A percentile compares a stretch with the other conserved stretches of the same genome.
phyloP scores from a whole-genome alignment of 2,888 invertebrate genomes.

The Alsophila aescularia region DNA sequence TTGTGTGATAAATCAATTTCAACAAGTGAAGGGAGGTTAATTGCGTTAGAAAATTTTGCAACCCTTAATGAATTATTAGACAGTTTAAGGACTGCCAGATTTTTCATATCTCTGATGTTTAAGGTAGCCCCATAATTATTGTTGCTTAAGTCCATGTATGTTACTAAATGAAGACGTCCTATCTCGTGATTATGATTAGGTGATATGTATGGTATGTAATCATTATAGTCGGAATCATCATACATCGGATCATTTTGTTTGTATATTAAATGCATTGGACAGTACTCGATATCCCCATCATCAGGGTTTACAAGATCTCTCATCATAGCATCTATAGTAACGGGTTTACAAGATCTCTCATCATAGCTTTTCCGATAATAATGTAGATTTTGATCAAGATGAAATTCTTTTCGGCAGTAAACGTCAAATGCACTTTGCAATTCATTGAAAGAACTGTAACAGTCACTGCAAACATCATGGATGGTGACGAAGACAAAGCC shows the following conservation, averaged over 20 bases:
- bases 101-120: conserved; percentile 41
- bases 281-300: neutral
- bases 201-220: no score
- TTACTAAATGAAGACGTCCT: neutral
- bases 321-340: no score
- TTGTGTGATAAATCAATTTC: conserved; percentile 63
- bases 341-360: no score
- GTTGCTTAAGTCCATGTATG: conserved; percentile 48
- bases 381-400: neutral
- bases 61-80: conserved; percentile 49
- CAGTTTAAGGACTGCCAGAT: conserved; percentile 50
- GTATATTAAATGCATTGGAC: neutral
- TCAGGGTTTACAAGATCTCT: no score
- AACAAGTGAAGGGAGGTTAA: conserved; percentile 40
- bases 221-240: no score
- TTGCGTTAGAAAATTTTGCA: conserved; percentile 49
- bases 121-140: conserved; percentile 45
- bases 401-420: neutral
- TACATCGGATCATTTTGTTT: neutral
- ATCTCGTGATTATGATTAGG: no score
- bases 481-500: neutral
- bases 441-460: neutral
- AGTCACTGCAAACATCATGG: neutral
- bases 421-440: conserved; percentile 1
- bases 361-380: neutral